These are phyloP conservation scores for Pedionomus torquatus DNA, from an alignment of 2,113 vertebrate species.

Conservation along the genomic window DNA sequence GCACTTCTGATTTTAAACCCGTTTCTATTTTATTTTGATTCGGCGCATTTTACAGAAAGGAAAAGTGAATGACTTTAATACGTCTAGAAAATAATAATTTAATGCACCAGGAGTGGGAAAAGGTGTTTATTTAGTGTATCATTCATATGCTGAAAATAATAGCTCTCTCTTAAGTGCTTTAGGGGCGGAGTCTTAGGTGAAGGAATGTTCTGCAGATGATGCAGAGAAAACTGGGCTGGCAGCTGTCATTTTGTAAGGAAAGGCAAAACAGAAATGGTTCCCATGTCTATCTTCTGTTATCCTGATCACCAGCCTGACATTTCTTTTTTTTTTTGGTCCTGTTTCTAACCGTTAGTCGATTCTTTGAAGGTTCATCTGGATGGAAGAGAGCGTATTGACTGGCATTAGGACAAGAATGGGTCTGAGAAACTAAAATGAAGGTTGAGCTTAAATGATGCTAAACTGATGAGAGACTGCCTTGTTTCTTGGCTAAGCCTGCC, in stretches of 20 bases:
- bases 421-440: neutral
- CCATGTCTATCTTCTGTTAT: neutral
- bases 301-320: neutral
- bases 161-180: neutral
- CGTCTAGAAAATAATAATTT: neutral
- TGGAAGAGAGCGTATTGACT: neutral
- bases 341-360: neutral
- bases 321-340: neutral
- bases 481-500: neutral
- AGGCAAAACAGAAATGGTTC: neutral
- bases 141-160: neutral
- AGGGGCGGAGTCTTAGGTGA: neutral
- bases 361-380: neutral
- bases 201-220: neutral
- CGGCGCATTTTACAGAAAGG: neutral
- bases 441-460: neutral
- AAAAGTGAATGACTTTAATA: neutral
- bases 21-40: neutral
- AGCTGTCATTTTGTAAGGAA: neutral
- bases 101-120: neutral
- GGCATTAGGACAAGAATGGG: neutral
- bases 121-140: neutral
- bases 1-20: neutral
- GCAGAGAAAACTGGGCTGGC: neutral
- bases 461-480: neutral